Evolutionary conservation across 2,888 invertebrate genomes (phyloP).

Genomic region (Aspidiotus rigidus): DNA sequence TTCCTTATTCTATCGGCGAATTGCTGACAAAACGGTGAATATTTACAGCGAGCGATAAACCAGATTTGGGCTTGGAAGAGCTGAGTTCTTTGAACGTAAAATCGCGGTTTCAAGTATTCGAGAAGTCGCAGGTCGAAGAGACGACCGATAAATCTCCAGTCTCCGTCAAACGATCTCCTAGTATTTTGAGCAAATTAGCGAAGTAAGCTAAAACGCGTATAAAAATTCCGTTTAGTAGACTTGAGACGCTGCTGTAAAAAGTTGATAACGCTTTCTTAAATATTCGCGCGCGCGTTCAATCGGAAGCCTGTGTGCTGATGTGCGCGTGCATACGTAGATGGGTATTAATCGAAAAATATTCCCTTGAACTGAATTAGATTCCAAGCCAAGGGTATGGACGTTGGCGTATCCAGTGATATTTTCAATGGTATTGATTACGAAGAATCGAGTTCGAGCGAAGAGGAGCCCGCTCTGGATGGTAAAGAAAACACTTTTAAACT

Average conservation of each 20-base stretch:
- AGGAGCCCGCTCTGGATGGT: conserved; percentile 41
- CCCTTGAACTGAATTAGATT: conserved; percentile 48
- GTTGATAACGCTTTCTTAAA: too few relatives aligned
- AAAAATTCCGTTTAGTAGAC: too few relatives aligned
- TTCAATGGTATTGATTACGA: conserved; percentile 65
- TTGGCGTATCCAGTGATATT: conserved; percentile 66
- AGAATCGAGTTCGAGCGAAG: conserved; percentile 57
- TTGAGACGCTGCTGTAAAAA: too few relatives aligned
- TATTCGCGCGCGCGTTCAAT: too few relatives aligned
- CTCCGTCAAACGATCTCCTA: conserved; percentile 58
- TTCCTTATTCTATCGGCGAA: conserved; percentile 9
- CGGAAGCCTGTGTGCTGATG: too few relatives aligned
- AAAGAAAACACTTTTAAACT: neutral
- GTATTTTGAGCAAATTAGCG: conserved; percentile 69
- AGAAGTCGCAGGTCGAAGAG: conserved; percentile 49
- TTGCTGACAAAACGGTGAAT: neutral
- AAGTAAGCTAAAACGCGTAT: conserved; percentile 49
- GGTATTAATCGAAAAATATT: conserved; percentile 28
- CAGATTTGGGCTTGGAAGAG: conserved; percentile 74
- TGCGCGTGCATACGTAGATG: too few relatives aligned
- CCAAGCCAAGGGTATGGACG: conserved; percentile 72
- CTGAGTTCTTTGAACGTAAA: conserved; percentile 71
- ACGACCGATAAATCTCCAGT: conserved; percentile 48
- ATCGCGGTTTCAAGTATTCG: conserved; percentile 76
- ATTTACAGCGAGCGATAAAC: conserved; percentile 68